Base-by-base conservation (phyloP, 53 echinoderm and acorn worm genomes). In the Patiria pectinifera region DNA sequence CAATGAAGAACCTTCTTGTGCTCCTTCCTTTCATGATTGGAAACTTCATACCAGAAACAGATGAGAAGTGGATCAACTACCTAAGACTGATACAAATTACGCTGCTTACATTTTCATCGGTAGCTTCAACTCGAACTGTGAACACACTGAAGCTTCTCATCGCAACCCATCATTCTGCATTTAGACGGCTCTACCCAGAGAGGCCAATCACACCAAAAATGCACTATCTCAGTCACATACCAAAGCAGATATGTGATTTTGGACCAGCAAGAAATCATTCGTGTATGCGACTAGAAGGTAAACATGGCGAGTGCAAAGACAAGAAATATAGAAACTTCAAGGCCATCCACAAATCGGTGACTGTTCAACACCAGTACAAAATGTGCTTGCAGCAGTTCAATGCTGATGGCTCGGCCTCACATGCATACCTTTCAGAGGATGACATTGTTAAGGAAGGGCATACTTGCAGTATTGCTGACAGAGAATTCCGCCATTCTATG, bases 331-430 rank as follows among this genome's bases (percentile, higher is more conserved):
- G 83, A 6, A 83, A 83, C 49, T 83, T 83, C 83, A 83, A 83
- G 83, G 83, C 83, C 7, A 91, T 91, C 59, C 69, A 63, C 19
- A 91, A 91, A 48, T 82, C 91, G 11, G 78, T 91, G 12, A 59
- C 83, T 83, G 83, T 48, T 48, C 19, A 83, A 8, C 83, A 83
- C 49, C 83, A 83, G 83, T 53, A n/a, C 8, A 48, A 53, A 53
- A 83, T 83, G 83, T 59, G 58, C 60, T 21, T 83, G 48, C 83
- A 83, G 25, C 83, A 83, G 59, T 16, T 59, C 48, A 48, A 60
- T 18, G 83, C 83, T 4, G 49, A 53, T 59, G 83, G 83, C 4
- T 11, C 48, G 11, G 49, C 49, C 18, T 83, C 83, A 59, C 91
- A 61, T 11, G 66, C 83, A 63, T 91, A 91, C 83, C 91, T 91